phyloP scores from a whole-genome alignment of 2,797 vertebrate species.

The Crenuchus spilurus region DNA sequence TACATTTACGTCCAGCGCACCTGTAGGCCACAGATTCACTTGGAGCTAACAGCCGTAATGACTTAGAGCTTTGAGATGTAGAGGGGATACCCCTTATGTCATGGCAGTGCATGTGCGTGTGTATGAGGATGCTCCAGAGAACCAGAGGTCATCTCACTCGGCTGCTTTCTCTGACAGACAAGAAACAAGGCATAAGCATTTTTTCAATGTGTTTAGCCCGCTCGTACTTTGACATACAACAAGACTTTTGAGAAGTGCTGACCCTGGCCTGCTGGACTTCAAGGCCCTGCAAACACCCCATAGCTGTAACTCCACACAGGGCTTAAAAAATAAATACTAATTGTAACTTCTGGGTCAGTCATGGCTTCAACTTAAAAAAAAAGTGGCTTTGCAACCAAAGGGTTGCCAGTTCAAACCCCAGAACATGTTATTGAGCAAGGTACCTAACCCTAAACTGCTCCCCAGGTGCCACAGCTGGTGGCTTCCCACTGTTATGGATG shows the following conservation, averaged over 20 bases:
- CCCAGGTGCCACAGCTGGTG: too few species aligned
- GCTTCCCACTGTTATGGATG: too few species aligned
- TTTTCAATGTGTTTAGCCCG: slow-evolving; percentile 20
- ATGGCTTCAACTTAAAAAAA: too few species aligned
- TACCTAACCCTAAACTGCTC: too few species aligned
- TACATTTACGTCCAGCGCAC: neutral
- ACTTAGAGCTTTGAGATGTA: too few species aligned
- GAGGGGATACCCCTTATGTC: neutral
- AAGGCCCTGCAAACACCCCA: neutral
- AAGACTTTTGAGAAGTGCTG: slow-evolving; percentile 43
- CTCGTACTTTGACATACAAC: slow-evolving; percentile 33
- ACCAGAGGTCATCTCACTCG: slow-evolving; percentile 32
- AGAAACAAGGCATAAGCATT: slow-evolving; percentile 34
- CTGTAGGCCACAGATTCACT: neutral
- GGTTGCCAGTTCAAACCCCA: too few species aligned
- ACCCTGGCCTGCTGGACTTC: slow-evolving; percentile 13
- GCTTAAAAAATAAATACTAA: too few species aligned
- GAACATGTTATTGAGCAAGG: too few species aligned
- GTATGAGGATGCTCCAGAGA: slow-evolving; percentile 21
- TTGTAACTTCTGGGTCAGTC: too few species aligned
- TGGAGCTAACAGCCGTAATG: too few species aligned
- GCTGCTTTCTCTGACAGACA: slow-evolving; percentile 31
- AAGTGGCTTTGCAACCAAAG: too few species aligned
- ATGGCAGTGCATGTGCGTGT: neutral
- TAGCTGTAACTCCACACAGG: too few species aligned